Conservation (phyloP, 2,888 invertebrate species). For the Leptopilina syphax region DNA sequence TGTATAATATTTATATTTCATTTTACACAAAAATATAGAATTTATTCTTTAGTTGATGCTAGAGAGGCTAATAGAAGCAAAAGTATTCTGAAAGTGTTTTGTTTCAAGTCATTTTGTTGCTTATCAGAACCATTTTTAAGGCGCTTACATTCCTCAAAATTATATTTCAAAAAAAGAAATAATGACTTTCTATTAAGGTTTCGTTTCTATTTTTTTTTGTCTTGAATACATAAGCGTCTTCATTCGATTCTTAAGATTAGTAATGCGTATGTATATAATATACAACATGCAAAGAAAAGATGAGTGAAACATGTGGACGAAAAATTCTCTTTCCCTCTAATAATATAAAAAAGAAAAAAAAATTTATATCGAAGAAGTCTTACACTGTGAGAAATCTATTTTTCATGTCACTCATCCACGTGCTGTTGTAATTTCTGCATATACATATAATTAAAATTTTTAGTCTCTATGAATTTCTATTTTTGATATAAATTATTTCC, state of each 20-base stretch:
- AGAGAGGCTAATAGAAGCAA: constrained; percentile 63
- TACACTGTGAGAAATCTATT: too few species aligned
- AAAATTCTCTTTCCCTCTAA: too few species aligned
- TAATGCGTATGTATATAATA: background rate
- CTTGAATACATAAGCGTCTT: constrained; percentile 8
- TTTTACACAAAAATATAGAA: constrained; percentile 76
- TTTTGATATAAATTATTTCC: too few species aligned
- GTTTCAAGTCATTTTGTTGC: constrained; percentile 45
- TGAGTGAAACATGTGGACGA: constrained; percentile 3
- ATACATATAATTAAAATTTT: too few species aligned
- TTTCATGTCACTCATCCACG: too few species aligned
- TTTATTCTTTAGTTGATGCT: constrained; percentile 69
- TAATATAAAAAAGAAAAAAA: too few species aligned
- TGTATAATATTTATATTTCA: constrained; percentile 64
- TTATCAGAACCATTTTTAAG: constrained; percentile 26
- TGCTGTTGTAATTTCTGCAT: too few species aligned
- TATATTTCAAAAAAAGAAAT: background rate
- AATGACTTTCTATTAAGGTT: background rate
- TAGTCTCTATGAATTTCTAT: too few species aligned
- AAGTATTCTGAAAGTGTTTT: constrained; percentile 53
- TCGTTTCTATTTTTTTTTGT: background rate
- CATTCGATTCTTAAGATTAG: constrained; percentile 4
- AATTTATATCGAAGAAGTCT: too few species aligned
- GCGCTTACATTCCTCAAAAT: background rate
- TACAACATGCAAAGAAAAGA: constrained; percentile 1